These are phyloP conservation scores for Steatocranus sp. DNA, from an alignment of 2,797 vertebrate species.

Conservation along the genomic window DNA sequence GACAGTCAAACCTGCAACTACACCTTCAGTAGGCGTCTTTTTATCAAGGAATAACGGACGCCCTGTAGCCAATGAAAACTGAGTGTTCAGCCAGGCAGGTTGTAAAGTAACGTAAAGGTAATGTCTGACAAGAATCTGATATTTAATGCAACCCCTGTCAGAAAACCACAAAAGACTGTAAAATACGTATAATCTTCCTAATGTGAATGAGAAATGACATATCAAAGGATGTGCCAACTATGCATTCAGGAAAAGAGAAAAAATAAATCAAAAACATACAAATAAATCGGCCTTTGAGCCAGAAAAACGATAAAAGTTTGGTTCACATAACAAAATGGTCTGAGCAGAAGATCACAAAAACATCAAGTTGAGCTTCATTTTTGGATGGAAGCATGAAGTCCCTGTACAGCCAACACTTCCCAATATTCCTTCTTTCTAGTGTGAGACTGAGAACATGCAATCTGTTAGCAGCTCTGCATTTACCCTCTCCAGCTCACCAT, in stretches of 20 bases:
- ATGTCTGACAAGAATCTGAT: background rate
- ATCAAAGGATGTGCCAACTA: background rate
- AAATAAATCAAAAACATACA: background rate
- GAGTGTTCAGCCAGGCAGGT: background rate
- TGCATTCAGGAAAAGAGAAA: background rate
- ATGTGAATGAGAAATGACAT: background rate
- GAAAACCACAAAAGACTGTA: background rate
- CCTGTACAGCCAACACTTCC: conserved; percentile 23
- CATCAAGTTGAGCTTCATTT: background rate
- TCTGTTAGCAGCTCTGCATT: conserved; percentile 67
- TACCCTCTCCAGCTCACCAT: conserved; percentile 44
- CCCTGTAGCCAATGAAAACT: background rate
- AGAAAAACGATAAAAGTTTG: background rate
- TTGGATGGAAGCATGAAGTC: conserved; percentile 1
- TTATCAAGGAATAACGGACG: background rate
- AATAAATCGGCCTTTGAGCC: background rate
- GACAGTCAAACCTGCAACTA: background rate
- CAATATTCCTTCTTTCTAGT: conserved; percentile 36
- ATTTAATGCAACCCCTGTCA: background rate
- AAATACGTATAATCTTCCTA: background rate
- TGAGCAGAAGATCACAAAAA: background rate
- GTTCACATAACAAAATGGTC: background rate
- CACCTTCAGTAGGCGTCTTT: background rate
- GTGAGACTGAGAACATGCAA: conserved; percentile 60
- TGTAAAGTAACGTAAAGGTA: background rate